These are phyloP conservation scores for Blastobasis lacticolella DNA, from an alignment of 2,888 invertebrate genomes.

Conservation along the genomic window DNA sequence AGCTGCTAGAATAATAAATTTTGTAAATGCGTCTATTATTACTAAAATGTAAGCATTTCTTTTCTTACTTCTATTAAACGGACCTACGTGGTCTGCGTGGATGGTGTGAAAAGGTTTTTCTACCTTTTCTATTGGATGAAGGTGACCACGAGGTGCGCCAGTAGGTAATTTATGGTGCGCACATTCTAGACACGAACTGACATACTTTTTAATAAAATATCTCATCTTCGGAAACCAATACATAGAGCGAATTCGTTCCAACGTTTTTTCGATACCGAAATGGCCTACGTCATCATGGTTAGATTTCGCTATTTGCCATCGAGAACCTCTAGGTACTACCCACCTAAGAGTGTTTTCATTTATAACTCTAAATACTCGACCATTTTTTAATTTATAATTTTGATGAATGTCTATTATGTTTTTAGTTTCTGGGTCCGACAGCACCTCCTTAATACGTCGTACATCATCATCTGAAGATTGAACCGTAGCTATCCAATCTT, in stretches of 20 bases:
- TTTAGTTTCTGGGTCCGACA: background rate
- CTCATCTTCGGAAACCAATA: conserved; percentile 1
- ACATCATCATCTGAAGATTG: conserved; percentile 1
- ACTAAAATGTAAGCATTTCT: conserved; percentile 11
- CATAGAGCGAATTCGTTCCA: conserved; percentile 7
- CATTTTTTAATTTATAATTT: background rate
- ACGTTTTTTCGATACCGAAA: background rate
- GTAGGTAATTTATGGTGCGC: conserved; percentile 4
- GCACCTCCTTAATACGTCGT: background rate
- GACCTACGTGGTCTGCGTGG: conserved; percentile 11
- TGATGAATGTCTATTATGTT: background rate
- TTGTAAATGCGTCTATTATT: conserved; percentile 10
- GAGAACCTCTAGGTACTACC: background rate
- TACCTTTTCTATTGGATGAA: conserved; percentile 7
- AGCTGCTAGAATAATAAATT: conserved; percentile 6
- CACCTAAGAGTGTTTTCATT: background rate
- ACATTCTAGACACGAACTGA: conserved; percentile 6
- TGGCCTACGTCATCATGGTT: background rate
- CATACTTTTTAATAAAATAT: conserved; percentile 8
- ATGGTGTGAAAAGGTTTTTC: conserved; percentile 4
- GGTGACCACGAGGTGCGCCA: conserved; percentile 1
- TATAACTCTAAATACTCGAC: background rate
- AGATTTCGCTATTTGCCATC: background rate
- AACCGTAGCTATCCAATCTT: conserved; percentile 1
- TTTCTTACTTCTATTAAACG: conserved; percentile 9